Evolutionary conservation across 2,797 vertebrate genomes (phyloP).

Genomic region (Xiphophorus birchmanni): DNA sequence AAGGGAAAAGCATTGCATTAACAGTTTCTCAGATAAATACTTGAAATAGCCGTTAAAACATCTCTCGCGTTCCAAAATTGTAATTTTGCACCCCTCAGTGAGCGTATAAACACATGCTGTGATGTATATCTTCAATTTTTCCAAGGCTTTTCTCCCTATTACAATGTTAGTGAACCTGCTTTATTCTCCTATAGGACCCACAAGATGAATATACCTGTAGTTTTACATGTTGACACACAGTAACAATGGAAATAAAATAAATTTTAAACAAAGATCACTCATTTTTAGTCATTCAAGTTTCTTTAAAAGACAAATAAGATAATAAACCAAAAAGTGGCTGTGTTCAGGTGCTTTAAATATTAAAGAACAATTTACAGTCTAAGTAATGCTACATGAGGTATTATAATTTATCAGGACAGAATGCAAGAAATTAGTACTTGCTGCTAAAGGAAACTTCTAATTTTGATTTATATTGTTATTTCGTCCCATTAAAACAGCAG

Average conservation of each 20-base stretch:
- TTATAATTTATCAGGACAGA: neutral
- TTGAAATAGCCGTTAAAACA: slow-evolving; percentile 4
- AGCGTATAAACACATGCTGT: neutral
- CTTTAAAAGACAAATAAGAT: neutral
- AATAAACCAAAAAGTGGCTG: neutral
- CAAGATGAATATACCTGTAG: neutral
- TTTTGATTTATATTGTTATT: neutral
- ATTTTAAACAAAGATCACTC: neutral
- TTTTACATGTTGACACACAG: neutral
- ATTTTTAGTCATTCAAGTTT: neutral
- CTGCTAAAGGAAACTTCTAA: neutral
- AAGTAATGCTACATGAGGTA: neutral
- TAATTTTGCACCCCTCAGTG: slow-evolving; percentile 3
- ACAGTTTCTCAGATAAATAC: slow-evolving; percentile 9
- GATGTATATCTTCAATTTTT: neutral
- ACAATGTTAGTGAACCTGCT: neutral
- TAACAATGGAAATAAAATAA: neutral
- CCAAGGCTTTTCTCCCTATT: neutral
- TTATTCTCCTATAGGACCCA: neutral
- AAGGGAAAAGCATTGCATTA: neutral
- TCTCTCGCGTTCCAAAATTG: neutral
- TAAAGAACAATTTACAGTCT: neutral
- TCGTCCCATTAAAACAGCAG: neutral
- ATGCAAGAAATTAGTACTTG: neutral
- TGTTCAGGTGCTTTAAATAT: neutral